Evolutionary conservation across 2,113 vertebrate genomes (phyloP).

Genomic region (Proteles cristata): DNA sequence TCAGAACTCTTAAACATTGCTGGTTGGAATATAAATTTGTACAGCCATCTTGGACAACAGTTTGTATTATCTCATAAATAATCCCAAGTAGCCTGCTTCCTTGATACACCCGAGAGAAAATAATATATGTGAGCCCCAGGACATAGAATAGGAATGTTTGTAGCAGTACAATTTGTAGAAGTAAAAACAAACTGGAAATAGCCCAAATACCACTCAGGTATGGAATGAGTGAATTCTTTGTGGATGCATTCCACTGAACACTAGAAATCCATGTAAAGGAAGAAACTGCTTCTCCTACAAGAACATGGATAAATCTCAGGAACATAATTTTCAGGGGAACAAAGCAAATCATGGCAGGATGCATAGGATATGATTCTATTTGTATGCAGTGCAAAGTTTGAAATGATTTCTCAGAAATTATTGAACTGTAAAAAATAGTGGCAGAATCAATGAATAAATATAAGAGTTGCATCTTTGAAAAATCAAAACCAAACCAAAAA

Average conservation of each 20-base stretch:
- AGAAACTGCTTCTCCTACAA: background rate
- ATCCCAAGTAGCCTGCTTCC: background rate
- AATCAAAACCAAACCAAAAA: background rate
- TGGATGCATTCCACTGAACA: background rate
- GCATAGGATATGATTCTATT: background rate
- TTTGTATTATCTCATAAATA: background rate
- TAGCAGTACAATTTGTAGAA: constrained; percentile 21
- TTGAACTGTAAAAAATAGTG: background rate
- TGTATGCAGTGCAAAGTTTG: background rate
- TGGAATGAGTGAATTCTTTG: background rate
- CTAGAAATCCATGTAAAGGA: background rate
- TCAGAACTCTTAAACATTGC: background rate
- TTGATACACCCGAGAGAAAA: background rate
- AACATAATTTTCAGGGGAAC: background rate
- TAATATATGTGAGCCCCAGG: background rate
- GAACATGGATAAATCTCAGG: background rate
- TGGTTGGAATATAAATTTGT: background rate
- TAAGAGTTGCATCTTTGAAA: background rate
- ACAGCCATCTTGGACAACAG: background rate
- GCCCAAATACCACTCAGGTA: background rate
- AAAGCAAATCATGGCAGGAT: background rate
- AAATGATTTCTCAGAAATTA: background rate
- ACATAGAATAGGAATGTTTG: background rate
- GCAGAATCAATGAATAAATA: background rate
- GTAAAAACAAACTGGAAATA: background rate